A percentile compares a stretch with the other conserved stretches of the same genome.
These are phyloP conservation scores for Eueides isabella DNA, from an alignment of 1,140 invertebrate species.

Conservation along the genomic window DNA sequence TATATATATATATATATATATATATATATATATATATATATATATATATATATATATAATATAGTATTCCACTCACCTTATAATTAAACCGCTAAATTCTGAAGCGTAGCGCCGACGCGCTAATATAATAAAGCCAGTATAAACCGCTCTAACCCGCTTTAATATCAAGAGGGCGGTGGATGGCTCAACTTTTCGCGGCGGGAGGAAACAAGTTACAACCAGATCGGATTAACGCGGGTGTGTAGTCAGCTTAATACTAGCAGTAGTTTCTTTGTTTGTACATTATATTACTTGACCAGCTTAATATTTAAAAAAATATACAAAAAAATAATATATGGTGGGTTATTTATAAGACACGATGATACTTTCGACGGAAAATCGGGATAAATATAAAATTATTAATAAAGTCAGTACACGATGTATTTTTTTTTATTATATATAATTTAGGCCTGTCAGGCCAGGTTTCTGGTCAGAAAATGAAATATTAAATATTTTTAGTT, in stretches of 20 bases:
- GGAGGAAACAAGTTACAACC: slow-evolving; percentile 59
- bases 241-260: slow-evolving; percentile 64
- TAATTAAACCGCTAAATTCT: slow-evolving; percentile 72
- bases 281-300: slow-evolving; percentile 27
- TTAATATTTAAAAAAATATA: slow-evolving; percentile 4
- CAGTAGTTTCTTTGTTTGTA: slow-evolving; percentile 59
- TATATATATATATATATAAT: background rate
- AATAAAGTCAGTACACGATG: too few relatives aligned
- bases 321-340: too few relatives aligned
- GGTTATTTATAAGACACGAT: too few relatives aligned
- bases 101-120: slow-evolving; percentile 60
- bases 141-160: slow-evolving; percentile 75
- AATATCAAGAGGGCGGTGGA: slow-evolving; percentile 70
- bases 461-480: too few relatives aligned
- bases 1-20: background rate
- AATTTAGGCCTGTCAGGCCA: too few relatives aligned
- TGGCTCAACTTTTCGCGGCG: slow-evolving; percentile 66
- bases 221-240: slow-evolving; percentile 58
- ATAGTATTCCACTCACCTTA: slow-evolving; percentile 45
- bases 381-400: too few relatives aligned
- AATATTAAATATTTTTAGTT: too few relatives aligned
- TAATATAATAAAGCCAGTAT: slow-evolving; percentile 79
- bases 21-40: background rate
- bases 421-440: too few relatives aligned
- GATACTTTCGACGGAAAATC: too few relatives aligned